Evolutionary conservation across 1,140 invertebrate species (phyloP), one percentile per base, ranked within the genome.

Genomic region (Hyles euphorbiae): DNA sequence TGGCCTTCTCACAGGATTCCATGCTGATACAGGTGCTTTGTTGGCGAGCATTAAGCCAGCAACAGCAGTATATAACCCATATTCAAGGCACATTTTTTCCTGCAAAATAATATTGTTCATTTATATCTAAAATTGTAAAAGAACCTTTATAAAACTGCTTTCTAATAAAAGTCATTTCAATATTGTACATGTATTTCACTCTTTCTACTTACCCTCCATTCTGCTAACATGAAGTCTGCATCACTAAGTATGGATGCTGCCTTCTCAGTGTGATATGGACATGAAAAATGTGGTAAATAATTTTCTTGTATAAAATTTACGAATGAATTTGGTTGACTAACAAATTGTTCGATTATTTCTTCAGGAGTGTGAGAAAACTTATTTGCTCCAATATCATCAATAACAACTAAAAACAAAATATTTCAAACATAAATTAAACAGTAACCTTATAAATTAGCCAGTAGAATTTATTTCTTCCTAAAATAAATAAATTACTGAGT

Each of bases 1-100:
- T 34, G 86, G 83, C 22, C 92, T 94, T 65, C 88, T 90, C 2
- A 95, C 92, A 49, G 93, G 94, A 88, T 94, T 94, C 94, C 94
- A 95, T 11, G 91, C 91, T 45, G 90, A 91, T 1, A 93, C 89
- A 34, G 93, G 93, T 34, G 91, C 89, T 65, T 91, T 88, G 79
- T 95, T 95, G 5, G 90, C 76, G 7, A 93, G 76, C 94, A 95
- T 95, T 11, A 93, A 72, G 22, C 94, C 93, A 49, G 93, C 87
- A 11, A 94, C 88, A 47, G 91, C 91, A 47, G 92, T 80, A 67
- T 91, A 92, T 2, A 94, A 70, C 3, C 89, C 90, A 72, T 89
- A 89, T 44, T 90, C 78, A 56, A 90, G 72, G 57, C 85, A 84
- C 45, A 91, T 73, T 54, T 90, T 83, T 63, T 91, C 90, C 70